phyloP scores from a whole-genome alignment of 2,888 invertebrate genomes.

The Alcis repandata region DNA sequence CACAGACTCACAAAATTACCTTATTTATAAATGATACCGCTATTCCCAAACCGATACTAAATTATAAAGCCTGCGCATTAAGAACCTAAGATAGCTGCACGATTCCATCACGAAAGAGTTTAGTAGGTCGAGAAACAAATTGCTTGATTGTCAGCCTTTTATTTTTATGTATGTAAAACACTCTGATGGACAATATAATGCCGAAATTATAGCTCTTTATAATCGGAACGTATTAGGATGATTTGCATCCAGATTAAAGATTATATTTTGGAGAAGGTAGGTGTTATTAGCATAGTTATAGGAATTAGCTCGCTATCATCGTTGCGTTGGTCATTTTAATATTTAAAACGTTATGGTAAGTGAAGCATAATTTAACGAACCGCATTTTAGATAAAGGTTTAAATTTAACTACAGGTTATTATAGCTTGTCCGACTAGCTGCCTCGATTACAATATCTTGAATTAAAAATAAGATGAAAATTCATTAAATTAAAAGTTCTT shows the following conservation, averaged over 20 bases:
- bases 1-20: conserved; percentile 39
- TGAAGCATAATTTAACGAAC: conserved; percentile 70
- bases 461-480: conserved; percentile 42
- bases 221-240: conserved; percentile 85
- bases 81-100: conserved; percentile 68
- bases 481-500: conserved; percentile 17
- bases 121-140: conserved; percentile 84
- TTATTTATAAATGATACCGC: conserved; percentile 52
- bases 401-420: conserved; percentile 60
- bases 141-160: conserved; percentile 82
- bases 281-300: conserved; percentile 86
- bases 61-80: conserved; percentile 67
- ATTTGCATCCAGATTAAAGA: conserved; percentile 86
- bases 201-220: conserved; percentile 84
- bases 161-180: conserved; percentile 85
- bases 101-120: conserved; percentile 78
- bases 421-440: conserved; percentile 58
- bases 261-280: conserved; percentile 84
- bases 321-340: conserved; percentile 80
- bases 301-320: conserved; percentile 81
- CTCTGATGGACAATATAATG: conserved; percentile 86
- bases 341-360: conserved; percentile 77
- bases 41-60: conserved; percentile 62
- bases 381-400: conserved; percentile 68
- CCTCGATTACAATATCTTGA: conserved; percentile 50